These are phyloP conservation scores for Eutrigla gurnardus DNA, from an alignment of 2,797 vertebrate genomes.

Conservation along the genomic window DNA sequence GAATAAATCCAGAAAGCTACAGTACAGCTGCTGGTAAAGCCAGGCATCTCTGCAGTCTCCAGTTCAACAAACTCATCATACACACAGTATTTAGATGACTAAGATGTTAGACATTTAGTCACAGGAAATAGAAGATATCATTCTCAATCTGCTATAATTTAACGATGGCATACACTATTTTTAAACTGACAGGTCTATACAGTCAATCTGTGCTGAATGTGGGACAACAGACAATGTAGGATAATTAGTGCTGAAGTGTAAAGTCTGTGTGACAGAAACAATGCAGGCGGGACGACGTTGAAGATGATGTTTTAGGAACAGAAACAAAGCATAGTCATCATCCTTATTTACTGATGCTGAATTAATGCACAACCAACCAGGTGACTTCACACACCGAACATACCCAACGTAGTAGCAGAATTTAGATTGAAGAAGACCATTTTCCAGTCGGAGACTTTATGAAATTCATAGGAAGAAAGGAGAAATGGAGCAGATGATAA, in stretches of 20 bases:
- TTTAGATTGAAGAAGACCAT: neutral
- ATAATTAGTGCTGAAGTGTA: neutral
- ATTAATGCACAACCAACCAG: neutral
- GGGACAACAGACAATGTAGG: neutral
- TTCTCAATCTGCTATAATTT: too few relatives aligned
- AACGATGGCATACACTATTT: too few relatives aligned
- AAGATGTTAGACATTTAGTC: too few relatives aligned
- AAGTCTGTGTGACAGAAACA: neutral
- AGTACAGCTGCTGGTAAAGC: too few relatives aligned
- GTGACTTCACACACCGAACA: neutral
- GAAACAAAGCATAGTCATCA: neutral
- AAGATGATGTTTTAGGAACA: neutral
- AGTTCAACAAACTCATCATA: too few relatives aligned
- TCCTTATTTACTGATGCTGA: neutral
- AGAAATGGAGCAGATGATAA: neutral
- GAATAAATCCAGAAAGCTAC: too few relatives aligned
- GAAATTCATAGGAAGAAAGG: neutral
- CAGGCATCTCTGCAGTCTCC: too few relatives aligned
- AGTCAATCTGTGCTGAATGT: neutral
- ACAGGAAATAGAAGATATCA: too few relatives aligned
- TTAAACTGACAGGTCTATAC: too few relatives aligned
- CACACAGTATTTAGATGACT: too few relatives aligned
- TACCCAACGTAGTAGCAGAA: neutral
- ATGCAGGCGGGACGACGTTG: neutral
- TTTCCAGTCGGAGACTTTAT: neutral